Percentiles rank a stretch among this genome's conserved stretches.
Evolutionary conservation across 2,888 invertebrate genomes (phyloP).

Genomic region (Pasiphila rectangulata): DNA sequence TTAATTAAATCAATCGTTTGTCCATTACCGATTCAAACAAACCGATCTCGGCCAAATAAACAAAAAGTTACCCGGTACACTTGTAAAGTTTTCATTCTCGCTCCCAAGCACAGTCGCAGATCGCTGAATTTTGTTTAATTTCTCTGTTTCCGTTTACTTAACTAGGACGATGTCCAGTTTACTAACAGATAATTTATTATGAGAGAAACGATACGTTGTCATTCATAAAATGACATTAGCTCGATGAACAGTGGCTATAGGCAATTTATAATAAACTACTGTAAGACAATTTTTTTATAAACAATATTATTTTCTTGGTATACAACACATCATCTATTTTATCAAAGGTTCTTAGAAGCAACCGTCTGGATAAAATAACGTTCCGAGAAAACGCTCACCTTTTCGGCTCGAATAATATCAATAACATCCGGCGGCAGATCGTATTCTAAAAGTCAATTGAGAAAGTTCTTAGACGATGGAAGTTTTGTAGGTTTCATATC

Average conservation of each 20-base stretch:
- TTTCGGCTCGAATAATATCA: background rate
- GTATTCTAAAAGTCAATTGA: background rate
- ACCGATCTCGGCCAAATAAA: background rate
- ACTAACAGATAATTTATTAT: slow-evolving; percentile 25
- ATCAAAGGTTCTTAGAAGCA: background rate
- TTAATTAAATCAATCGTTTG: slow-evolving; percentile 7
- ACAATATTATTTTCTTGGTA: background rate
- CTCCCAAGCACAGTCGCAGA: background rate
- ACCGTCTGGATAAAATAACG: background rate
- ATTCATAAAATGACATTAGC: too few species aligned
- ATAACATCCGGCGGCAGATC: background rate
- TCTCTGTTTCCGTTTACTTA: background rate
- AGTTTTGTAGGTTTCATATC: too few species aligned
- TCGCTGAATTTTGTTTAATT: background rate
- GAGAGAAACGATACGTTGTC: background rate
- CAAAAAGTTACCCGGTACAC: background rate
- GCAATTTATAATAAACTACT: too few species aligned
- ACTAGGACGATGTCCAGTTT: slow-evolving; percentile 34
- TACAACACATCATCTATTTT: background rate
- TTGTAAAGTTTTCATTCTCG: background rate
- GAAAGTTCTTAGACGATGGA: background rate
- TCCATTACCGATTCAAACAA: background rate
- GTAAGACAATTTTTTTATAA: too few species aligned
- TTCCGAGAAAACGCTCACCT: background rate
- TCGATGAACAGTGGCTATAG: too few species aligned